phyloP scores from a whole-genome alignment of 2,888 invertebrate genomes.

The Tiphia femorata region DNA sequence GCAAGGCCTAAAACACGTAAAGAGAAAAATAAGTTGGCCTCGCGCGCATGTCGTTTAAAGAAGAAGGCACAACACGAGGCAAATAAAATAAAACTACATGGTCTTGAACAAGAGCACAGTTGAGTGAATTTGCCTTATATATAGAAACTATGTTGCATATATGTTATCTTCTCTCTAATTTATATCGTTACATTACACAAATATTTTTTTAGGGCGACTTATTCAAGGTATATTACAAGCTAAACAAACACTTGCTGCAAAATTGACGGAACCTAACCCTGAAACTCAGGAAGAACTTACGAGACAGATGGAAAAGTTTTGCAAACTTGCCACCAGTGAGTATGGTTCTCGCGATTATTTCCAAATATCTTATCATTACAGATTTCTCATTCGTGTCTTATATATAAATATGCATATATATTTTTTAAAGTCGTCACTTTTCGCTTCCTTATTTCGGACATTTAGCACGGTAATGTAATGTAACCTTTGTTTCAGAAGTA shows the following conservation, averaged over 20 bases:
- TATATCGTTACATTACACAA: too few species aligned
- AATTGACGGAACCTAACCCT: conserved; percentile 73
- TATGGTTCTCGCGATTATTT: conserved; percentile 13
- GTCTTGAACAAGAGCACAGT: conserved; percentile 96
- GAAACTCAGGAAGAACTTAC: conserved; percentile 77
- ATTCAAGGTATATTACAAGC: conserved; percentile 83
- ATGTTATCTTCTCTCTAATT: conserved; percentile 3
- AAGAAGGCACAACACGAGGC: conserved; percentile 99
- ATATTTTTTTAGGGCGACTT: conserved; percentile 77
- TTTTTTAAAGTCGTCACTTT: neutral
- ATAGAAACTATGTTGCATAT: neutral
- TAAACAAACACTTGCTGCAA: conserved; percentile 80
- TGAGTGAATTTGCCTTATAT: conserved; percentile 35
- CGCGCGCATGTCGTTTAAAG: conserved; percentile 95
- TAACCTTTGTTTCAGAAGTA: conserved; percentile 78
- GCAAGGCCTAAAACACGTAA: conserved; percentile 93
- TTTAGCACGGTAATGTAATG: too few species aligned
- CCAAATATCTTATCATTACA: too few species aligned
- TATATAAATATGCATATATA: conserved; percentile 11
- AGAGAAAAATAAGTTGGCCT: conserved; percentile 98
- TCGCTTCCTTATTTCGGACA: neutral
- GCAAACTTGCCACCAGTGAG: conserved; percentile 81
- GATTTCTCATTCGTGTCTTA: too few species aligned
- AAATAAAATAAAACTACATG: conserved; percentile 95
- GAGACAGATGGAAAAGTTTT: conserved; percentile 79